These are phyloP conservation scores for Amitus sp. DNA, from an alignment of 2,888 invertebrate genomes.

Conservation along the genomic window DNA sequence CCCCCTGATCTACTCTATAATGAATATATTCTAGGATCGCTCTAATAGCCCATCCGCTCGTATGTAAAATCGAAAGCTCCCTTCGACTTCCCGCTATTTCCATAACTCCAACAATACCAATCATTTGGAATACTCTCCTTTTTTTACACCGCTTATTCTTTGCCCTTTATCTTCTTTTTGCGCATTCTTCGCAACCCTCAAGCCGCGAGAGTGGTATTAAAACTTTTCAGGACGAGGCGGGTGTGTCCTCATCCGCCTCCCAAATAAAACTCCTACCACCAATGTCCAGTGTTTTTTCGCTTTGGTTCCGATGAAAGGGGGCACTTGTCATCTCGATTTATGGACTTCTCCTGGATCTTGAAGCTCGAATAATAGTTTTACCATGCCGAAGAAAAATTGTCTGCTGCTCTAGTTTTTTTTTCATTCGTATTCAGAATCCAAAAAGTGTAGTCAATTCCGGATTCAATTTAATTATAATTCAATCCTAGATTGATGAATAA, in stretches of 20 bases:
- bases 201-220: slow-evolving; percentile 60
- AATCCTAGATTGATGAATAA: too few species aligned
- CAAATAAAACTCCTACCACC: slow-evolving; percentile 47
- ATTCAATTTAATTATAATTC: too few species aligned
- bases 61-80: slow-evolving; percentile 57
- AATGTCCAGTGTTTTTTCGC: slow-evolving; percentile 45
- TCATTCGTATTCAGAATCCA: too few species aligned
- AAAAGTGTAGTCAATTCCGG: too few species aligned
- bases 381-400: too few species aligned
- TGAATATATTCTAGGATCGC: slow-evolving; percentile 66
- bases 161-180: slow-evolving; percentile 37
- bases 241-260: slow-evolving; percentile 44
- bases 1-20: slow-evolving; percentile 65
- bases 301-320: slow-evolving; percentile 39
- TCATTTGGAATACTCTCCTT: slow-evolving; percentile 60
- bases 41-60: slow-evolving; percentile 65
- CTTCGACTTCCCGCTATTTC: slow-evolving; percentile 45
- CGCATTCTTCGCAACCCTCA: slow-evolving; percentile 45
- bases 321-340: slow-evolving; percentile 43
- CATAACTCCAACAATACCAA: slow-evolving; percentile 60
- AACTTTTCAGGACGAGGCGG: slow-evolving; percentile 56
- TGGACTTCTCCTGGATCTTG: not conserved
- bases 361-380: too few species aligned
- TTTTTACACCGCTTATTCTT: slow-evolving; percentile 32
- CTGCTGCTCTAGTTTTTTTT: too few species aligned